Evolutionary conservation across 1,140 invertebrate genomes (phyloP).

Genomic region (Ridgeia piscesae): DNA sequence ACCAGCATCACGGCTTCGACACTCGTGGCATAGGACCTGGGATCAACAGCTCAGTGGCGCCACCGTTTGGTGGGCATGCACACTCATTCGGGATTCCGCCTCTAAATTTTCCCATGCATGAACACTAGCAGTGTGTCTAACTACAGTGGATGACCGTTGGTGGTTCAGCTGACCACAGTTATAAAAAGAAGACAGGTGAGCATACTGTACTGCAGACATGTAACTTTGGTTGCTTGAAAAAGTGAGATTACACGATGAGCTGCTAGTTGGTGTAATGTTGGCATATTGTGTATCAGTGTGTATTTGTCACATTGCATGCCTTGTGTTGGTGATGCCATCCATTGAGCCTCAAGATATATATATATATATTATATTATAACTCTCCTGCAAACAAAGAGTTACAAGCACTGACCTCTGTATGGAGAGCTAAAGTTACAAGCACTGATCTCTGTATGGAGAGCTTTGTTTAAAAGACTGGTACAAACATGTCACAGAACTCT

Average conservation of each 20-base stretch:
- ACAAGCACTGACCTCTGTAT: no score
- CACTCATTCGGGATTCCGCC: constrained; percentile 55
- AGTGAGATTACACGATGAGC: not conserved
- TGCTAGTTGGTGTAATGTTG: not conserved
- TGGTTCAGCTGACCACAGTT: no score
- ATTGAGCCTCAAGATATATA: not conserved
- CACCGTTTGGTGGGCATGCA: constrained; percentile 49
- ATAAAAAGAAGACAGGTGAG: not conserved
- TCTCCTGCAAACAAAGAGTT: not conserved
- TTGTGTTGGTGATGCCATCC: not conserved
- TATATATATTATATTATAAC: not conserved
- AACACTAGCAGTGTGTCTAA: constrained; percentile 33
- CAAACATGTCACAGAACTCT: not conserved
- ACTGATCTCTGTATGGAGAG: no score
- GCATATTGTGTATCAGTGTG: not conserved
- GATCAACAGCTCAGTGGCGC: constrained; percentile 50
- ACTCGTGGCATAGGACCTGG: constrained; percentile 41
- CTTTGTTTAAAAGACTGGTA: not conserved
- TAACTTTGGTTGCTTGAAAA: not conserved
- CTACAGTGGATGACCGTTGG: not conserved
- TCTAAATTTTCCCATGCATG: constrained; percentile 57
- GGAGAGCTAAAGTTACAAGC: not conserved
- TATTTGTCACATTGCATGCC: not conserved
- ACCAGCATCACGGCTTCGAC: constrained; percentile 54
- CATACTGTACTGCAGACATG: no score